Conservation (phyloP, 2,797 vertebrate species). For the Liparis tanakae region DNA sequence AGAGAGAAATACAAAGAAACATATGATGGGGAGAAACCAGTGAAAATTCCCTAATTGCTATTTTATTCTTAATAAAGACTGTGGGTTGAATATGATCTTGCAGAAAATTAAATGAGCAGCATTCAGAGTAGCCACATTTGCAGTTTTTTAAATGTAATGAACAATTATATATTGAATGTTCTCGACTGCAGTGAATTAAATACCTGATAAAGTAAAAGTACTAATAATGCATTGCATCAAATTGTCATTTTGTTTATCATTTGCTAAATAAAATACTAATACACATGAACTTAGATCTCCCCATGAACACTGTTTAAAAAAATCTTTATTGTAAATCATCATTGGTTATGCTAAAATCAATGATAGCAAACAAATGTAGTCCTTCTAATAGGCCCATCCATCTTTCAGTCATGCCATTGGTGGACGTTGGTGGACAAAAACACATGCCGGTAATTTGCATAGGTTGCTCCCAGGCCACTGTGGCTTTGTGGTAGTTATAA, state of each 20-base stretch:
- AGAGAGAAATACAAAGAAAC: constrained; percentile 76
- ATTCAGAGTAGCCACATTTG: background rate
- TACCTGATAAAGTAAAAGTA: background rate
- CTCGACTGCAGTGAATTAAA: background rate
- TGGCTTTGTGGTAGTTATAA: constrained; percentile 30
- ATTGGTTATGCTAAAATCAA: constrained; percentile 15
- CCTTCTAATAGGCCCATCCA: constrained; percentile 22
- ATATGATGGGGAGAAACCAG: constrained; percentile 75
- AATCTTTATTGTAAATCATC: background rate
- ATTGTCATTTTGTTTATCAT: too few relatives aligned
- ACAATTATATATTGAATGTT: background rate
- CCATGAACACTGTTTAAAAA: background rate
- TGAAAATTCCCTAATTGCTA: constrained; percentile 15
- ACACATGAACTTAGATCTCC: background rate
- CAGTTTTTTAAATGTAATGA: background rate
- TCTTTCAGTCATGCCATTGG: constrained; percentile 36
- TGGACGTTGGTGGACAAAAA: constrained; percentile 56
- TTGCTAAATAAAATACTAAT: background rate
- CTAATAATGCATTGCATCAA: too few relatives aligned
- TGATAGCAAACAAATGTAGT: background rate
- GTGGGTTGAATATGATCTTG: background rate
- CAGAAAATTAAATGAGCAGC: background rate
- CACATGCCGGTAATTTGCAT: background rate
- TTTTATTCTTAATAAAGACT: background rate
- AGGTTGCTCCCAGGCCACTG: background rate